These are phyloP conservation scores for Paratilapia polleni DNA, from an alignment of 2,113 vertebrate genomes.

Conservation along the genomic window DNA sequence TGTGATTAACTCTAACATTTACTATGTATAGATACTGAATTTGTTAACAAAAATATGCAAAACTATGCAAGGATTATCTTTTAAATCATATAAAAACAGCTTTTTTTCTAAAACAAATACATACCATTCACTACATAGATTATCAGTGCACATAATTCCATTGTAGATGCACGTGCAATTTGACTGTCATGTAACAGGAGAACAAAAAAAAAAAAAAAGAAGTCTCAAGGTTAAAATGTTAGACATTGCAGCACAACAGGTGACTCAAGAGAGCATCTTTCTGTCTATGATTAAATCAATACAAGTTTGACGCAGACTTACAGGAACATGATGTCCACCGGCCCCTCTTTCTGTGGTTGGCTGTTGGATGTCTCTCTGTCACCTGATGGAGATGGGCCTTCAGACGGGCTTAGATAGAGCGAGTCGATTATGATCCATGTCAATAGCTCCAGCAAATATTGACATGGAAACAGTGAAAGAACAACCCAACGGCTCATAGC, in stretches of 20 bases:
- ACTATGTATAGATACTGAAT: neutral
- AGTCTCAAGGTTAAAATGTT: slow-evolving; percentile 7
- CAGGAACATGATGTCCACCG: slow-evolving; percentile 94
- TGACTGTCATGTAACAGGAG: neutral
- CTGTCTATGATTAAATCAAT: slow-evolving; percentile 99
- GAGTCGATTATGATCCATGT: slow-evolving; percentile 91
- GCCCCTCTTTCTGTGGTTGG: slow-evolving; percentile 87
- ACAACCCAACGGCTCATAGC: slow-evolving; percentile 75
- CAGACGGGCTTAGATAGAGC: slow-evolving; percentile 87
- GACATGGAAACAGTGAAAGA: slow-evolving; percentile 82
- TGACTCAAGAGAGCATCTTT: slow-evolving; percentile 89
- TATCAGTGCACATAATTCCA: neutral
- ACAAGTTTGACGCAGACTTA: slow-evolving; percentile 96
- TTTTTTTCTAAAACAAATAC: neutral
- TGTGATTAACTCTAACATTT: neutral
- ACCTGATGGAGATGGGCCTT: slow-evolving; percentile 94
- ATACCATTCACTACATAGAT: neutral
- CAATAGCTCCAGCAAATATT: slow-evolving; percentile 87
- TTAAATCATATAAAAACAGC: neutral
- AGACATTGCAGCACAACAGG: slow-evolving; percentile 56
- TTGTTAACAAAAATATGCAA: neutral
- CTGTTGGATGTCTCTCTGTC: slow-evolving; percentile 85
- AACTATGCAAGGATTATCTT: neutral
- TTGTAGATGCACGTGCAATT: neutral
- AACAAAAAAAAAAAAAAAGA: neutral